A percentile compares a stretch with the other conserved stretches of the same genome.
These are phyloP conservation scores for Pachycephus smyrnensis DNA, from an alignment of 2,888 invertebrate species.

Conservation along the genomic window DNA sequence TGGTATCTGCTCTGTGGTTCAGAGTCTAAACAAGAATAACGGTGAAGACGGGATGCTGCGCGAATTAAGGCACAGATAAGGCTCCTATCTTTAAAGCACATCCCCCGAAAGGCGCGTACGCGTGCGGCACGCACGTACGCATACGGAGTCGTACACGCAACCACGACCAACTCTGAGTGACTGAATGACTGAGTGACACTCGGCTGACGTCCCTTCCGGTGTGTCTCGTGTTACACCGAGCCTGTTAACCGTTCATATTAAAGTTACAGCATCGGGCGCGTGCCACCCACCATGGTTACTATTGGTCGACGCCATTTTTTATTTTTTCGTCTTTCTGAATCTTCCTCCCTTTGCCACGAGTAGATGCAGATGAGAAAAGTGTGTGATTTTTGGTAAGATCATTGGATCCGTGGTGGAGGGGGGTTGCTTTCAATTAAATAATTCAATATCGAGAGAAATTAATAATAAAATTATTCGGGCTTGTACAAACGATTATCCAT, in stretches of 20 bases:
- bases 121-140: conserved; percentile 30
- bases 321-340: background rate
- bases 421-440: background rate
- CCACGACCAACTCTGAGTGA: conserved; percentile 26
- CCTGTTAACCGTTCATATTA: conserved; percentile 62
- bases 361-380: background rate
- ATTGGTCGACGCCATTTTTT: background rate
- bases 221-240: conserved; percentile 62
- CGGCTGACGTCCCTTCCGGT: conserved; percentile 64
- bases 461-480: background rate
- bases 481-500: background rate
- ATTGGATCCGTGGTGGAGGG: background rate
- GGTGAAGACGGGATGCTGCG: background rate
- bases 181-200: conserved; percentile 62
- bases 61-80: background rate
- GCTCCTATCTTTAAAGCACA: conserved; percentile 25
- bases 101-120: conserved; percentile 36
- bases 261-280: conserved; percentile 63
- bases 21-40: background rate
- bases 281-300: conserved; percentile 54
- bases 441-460: background rate
- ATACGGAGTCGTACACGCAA: conserved; percentile 15
- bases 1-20: background rate
- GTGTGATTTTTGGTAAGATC: background rate
- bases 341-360: background rate